These are phyloP conservation scores for Monopis laevigella DNA, from an alignment of 2,888 invertebrate species.

Conservation along the genomic window DNA sequence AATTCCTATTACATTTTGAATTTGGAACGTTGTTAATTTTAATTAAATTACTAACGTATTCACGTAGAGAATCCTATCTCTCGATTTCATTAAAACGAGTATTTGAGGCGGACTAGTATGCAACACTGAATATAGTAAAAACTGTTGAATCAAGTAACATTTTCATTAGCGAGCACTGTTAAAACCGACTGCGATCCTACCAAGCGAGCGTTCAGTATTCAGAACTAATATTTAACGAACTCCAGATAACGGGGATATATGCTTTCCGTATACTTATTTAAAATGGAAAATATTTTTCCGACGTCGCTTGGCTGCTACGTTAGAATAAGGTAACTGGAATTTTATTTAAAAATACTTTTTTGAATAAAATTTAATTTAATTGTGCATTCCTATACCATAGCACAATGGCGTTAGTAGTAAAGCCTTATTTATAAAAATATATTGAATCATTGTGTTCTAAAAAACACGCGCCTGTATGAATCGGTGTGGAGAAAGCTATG, in stretches of 20 bases:
- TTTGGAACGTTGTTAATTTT: constrained; percentile 3
- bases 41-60: constrained; percentile 5
- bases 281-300: constrained; percentile 63
- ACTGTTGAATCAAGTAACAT: constrained; percentile 28
- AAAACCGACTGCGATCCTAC: constrained; percentile 39
- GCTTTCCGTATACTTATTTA: constrained; percentile 54
- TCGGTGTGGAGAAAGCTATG: no score
- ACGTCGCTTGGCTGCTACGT: constrained; percentile 28
- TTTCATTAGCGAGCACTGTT: constrained; percentile 42
- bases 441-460: no score
- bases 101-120: constrained; percentile 9
- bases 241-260: constrained; percentile 60
- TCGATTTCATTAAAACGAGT: constrained; percentile 6
- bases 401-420: no score
- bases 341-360: constrained; percentile 7
- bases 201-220: constrained; percentile 30
- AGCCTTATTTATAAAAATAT: no score
- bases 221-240: constrained; percentile 59
- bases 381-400: no score
- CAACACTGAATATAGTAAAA: constrained; percentile 9
- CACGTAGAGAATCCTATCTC: constrained; percentile 3
- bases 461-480: no score
- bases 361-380: no score
- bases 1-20: neutral
- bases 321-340: constrained; percentile 12